A percentile compares a stretch with the other conserved stretches of the same genome.
These are phyloP conservation scores for Emydocephalus ijimae DNA, from an alignment of 2,113 vertebrate species.

Conservation along the genomic window DNA sequence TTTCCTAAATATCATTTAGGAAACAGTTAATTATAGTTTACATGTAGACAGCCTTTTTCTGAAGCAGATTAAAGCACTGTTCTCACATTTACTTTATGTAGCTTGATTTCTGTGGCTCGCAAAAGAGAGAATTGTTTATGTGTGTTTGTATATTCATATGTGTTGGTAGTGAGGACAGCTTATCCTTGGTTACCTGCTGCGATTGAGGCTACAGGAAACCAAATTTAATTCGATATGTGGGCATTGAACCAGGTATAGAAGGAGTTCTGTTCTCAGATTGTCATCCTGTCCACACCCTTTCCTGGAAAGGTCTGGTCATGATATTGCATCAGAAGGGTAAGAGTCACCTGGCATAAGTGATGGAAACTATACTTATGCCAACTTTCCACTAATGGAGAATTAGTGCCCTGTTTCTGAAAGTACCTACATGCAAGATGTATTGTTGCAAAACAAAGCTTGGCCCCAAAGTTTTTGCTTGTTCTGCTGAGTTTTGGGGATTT, in stretches of 20 bases:
- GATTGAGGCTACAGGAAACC: slow-evolving; percentile 13
- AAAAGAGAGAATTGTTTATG: not conserved
- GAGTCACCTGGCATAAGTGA: not conserved
- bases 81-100: not conserved
- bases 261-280: slow-evolving; percentile 7
- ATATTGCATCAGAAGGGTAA: not conserved
- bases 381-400: slow-evolving; percentile 27
- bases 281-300: slow-evolving; percentile 36
- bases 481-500: slow-evolving; percentile 11
- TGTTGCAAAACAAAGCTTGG: slow-evolving; percentile 16
- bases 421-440: slow-evolving; percentile 22
- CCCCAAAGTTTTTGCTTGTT: not conserved
- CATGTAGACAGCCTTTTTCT: not conserved
- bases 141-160: not conserved
- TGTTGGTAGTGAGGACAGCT: not conserved
- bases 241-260: not conserved
- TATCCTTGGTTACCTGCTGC: slow-evolving; percentile 2
- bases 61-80: not conserved
- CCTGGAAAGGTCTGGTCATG: not conserved
- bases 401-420: slow-evolving; percentile 4
- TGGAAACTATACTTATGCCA: slow-evolving; percentile 16
- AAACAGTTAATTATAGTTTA: not conserved
- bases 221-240: slow-evolving; percentile 14
- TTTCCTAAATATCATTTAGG: not conserved
- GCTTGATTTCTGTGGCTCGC: not conserved